Conservation (phyloP, 2,113 vertebrate species). For the Alethe diademata region DNA sequence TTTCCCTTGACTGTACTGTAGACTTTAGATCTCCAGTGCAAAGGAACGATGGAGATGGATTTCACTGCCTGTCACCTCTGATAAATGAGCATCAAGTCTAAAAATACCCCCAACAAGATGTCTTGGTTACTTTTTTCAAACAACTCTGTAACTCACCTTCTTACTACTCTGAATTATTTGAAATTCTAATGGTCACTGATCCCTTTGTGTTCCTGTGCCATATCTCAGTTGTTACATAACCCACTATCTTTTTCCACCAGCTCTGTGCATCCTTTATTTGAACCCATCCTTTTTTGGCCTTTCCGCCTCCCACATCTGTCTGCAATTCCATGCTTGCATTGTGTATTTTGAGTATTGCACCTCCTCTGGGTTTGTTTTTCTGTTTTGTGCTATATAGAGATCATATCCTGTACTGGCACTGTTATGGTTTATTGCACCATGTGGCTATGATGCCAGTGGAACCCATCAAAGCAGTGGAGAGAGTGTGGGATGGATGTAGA, state of each 20-base stretch:
- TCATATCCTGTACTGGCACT: constrained; percentile 16
- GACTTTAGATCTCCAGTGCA: neutral
- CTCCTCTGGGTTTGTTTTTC: constrained; percentile 49
- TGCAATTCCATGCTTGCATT: constrained; percentile 29
- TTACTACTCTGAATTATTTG: neutral
- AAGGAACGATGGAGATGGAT: neutral
- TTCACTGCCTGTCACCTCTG: neutral
- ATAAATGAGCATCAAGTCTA: neutral
- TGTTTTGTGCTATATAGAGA: constrained; percentile 18
- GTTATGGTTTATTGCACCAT: neutral
- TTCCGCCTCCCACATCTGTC: constrained; percentile 61
- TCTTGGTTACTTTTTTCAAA: neutral
- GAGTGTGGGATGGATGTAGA: neutral
- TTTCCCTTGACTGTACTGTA: neutral
- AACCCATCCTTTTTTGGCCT: constrained; percentile 36
- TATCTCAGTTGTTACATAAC: neutral
- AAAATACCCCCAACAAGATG: neutral
- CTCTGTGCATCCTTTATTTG: constrained; percentile 18
- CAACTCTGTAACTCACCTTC: neutral
- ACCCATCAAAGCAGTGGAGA: neutral
- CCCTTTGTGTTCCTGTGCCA: neutral
- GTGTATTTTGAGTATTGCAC: constrained; percentile 44
- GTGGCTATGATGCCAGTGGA: neutral
- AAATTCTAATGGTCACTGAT: neutral
- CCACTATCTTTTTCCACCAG: neutral